Base-by-base conservation (phyloP, 2,888 invertebrate genomes). In the Gastracanthus pulcherrimus region DNA sequence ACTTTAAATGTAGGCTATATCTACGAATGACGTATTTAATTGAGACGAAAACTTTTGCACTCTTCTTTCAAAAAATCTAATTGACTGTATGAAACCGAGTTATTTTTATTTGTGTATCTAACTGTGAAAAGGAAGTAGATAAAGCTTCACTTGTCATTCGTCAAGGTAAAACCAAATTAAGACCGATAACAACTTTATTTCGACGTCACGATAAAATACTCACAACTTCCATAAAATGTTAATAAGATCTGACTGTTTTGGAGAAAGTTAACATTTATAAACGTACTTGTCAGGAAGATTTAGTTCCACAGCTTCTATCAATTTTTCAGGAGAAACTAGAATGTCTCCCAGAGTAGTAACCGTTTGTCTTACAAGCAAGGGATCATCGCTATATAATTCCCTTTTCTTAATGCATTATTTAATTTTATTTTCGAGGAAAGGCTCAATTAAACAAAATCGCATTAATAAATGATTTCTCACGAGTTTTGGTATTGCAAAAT, bases 301-400 rank as follows among this genome's bases (percentile, higher is more conserved):
- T 1, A 92, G 85, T 60, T 87, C 83, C 0, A 93, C 87, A 9
- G 92, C 92, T 86, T 92, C 91, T 60, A 89, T 90, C 72, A 90
- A 90, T 86, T 89, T 89, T 87, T 93, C 92, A 2, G 93, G 92
- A 87, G 92, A 90, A 48, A 92, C 90, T 13, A 92, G 83, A 31
- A 93, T 80, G 84, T 93, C 93, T 5, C 87, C 87, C 48, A 93
- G 87, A 31, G 90, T 92, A n/a, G 89, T 89, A 4, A 93, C 83
- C n/a, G 92, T 92, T 84, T 90, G 89, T 75, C 91, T 86, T 2
- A 91, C 89, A 7, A 89, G 86, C 9, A 87, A 74, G 1, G 84
- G 83, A 82, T 93, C 88, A 64, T 88, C 85, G 81, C 88, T 84
- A 74, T 91, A 90, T 11, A 93, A 86, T 84, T 93, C 92, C 77